Base-by-base conservation (phyloP, 2,888 invertebrate species). In the Sminthurinus aureus region DNA sequence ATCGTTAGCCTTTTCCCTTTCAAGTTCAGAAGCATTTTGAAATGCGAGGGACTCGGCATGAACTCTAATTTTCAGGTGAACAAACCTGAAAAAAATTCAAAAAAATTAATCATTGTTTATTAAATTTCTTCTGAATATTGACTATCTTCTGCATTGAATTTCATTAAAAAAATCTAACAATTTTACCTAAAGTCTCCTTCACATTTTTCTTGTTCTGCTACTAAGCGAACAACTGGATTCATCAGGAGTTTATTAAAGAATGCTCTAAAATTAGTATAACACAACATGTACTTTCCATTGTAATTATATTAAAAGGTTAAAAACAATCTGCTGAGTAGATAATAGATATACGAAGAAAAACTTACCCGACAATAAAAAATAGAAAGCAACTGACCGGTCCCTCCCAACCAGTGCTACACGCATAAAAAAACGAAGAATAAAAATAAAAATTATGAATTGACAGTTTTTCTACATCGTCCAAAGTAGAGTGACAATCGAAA, bases 161-260 rank as follows among this genome's bases (percentile, higher is more conserved):
- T n/a, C 67, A 67, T n/a, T n/a, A n/a, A 18, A 9, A 69, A 69
- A 20, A 3, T 20, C n/a, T n/a, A n/a, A n/a, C n/a, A n/a, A 69
- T n/a, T 1, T 2, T 87, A 92, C 91, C 92, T 90, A 88, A 93
- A 93, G 88, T 92, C 91, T 76, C 93, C 93, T 89, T 93, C 93
- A 86, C 89, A 90, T 86, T 90, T 90, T 89, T 93, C 92, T 88
- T 92, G 92, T 81, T 90, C 89, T 77, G 91, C 91, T 22, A 92
- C 91, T 81, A 90, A 90, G 38, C 89, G 88, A n/a, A 92, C 91
- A 20, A 93, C 91, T 0, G 92, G 92, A 1, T 91, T 91, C 90
- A 93, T 92, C 3, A 93, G 89, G 11, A 92, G 86, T 87, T 91
- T 92, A 90, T 93, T 93, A 78, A 92, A 89, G 6, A 91, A n/a